Evolutionary conservation across 1,140 invertebrate species (phyloP).

Genomic region (Aricia agestis): DNA sequence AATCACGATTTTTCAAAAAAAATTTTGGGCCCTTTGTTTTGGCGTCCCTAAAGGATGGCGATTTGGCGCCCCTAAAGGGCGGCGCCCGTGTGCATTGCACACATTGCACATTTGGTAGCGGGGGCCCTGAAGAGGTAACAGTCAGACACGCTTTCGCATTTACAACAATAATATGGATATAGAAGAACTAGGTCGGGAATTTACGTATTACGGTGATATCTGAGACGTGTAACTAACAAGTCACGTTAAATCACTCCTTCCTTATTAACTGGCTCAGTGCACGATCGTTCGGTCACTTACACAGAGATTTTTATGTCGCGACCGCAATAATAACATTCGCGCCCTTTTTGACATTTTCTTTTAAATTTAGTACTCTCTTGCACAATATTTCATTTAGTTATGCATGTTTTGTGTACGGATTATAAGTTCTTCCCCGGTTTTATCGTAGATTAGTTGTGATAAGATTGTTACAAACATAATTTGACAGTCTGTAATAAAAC

Average conservation of each 20-base stretch:
- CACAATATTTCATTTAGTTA: not conserved
- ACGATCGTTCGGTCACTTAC: not conserved
- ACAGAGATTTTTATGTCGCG: not conserved
- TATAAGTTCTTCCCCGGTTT: not conserved
- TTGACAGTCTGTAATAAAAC: not conserved
- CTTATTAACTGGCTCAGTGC: constrained; percentile 8
- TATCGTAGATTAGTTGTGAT: not conserved
- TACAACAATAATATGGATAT: no score
- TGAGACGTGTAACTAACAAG: not conserved
- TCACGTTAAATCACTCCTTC: not conserved
- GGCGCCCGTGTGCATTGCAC: no score
- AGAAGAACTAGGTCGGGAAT: not conserved
- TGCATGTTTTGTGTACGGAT: not conserved
- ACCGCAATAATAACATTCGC: not conserved
- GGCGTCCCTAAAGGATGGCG: no score
- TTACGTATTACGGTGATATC: not conserved
- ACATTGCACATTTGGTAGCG: no score
- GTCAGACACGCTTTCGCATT: no score
- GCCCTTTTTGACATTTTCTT: not conserved
- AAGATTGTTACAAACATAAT: not conserved
- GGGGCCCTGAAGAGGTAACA: no score
- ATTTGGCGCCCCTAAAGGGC: no score
- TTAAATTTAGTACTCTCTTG: not conserved
- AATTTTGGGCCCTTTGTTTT: no score
- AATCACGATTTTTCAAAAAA: no score